These are phyloP conservation scores for Nibea albiflora DNA, from an alignment of 2,113 vertebrate species.

Conservation along the genomic window DNA sequence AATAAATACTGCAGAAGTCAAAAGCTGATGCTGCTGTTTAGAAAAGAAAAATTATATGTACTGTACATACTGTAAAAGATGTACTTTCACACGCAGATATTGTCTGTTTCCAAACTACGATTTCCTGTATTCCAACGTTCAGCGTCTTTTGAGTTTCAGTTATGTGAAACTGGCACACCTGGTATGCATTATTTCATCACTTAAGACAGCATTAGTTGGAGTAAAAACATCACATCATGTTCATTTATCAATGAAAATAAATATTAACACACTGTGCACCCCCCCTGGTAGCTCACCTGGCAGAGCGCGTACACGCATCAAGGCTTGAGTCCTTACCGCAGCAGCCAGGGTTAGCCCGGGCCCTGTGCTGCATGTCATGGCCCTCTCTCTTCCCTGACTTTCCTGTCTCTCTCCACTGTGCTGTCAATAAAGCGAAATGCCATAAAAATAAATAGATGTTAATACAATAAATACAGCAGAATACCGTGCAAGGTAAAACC, in stretches of 20 bases:
- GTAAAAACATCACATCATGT: background rate
- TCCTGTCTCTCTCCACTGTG: no score
- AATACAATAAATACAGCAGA: slow-evolving; percentile 15
- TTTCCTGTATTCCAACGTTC: background rate
- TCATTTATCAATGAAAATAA: slow-evolving; percentile 13
- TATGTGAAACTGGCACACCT: slow-evolving; percentile 17
- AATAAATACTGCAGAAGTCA: slow-evolving; percentile 79
- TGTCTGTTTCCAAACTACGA: slow-evolving; percentile 17
- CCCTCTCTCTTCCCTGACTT: no score
- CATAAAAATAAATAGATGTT: no score
- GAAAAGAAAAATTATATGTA: slow-evolving; percentile 40
- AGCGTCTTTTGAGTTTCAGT: background rate
- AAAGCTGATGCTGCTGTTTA: slow-evolving; percentile 58
- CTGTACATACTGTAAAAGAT: slow-evolving; percentile 20
- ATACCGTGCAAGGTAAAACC: slow-evolving; percentile 29
- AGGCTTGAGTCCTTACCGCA: no score
- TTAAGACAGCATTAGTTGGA: background rate
- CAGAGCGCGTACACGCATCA: no score
- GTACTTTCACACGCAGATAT: background rate
- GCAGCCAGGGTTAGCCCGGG: no score
- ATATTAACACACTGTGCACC: background rate
- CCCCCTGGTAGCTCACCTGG: no score
- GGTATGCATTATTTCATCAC: background rate
- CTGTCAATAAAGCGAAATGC: no score
- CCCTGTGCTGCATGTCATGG: no score